Conservation (phyloP, 2,113 vertebrate genomes). For the Tragelaphus buxtoni region DNA sequence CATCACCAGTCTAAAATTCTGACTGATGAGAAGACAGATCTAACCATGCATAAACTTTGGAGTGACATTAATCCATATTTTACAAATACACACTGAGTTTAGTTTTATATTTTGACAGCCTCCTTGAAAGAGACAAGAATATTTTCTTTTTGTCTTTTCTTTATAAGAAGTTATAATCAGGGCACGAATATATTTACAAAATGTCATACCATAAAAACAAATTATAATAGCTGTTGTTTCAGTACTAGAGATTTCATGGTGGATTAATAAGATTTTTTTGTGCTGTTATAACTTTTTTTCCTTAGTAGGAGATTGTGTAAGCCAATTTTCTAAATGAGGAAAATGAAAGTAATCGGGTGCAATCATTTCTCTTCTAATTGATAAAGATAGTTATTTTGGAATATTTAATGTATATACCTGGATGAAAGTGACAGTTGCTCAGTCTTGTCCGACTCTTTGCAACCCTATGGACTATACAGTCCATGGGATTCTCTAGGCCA, state of each 20-base stretch:
- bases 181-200: constrained; percentile 3
- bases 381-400: background rate
- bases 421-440: background rate
- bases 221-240: background rate
- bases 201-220: constrained; percentile 29
- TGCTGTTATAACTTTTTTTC: background rate
- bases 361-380: constrained; percentile 21
- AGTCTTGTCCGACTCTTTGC: background rate
- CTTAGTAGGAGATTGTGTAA: background rate
- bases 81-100: constrained; percentile 22
- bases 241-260: background rate
- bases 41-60: background rate
- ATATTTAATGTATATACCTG: background rate
- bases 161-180: constrained; percentile 2
- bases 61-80: constrained; percentile 48
- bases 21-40: constrained; percentile 31
- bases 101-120: constrained; percentile 52
- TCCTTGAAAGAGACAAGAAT: constrained; percentile 18
- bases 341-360: background rate
- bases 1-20: constrained; percentile 30
- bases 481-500: background rate
- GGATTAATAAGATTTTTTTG: constrained; percentile 14
- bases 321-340: background rate
- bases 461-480: background rate
- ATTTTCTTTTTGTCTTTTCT: constrained; percentile 30